Conservation (phyloP, 2,797 vertebrate genomes). For the Lycodopsis pacificus region DNA sequence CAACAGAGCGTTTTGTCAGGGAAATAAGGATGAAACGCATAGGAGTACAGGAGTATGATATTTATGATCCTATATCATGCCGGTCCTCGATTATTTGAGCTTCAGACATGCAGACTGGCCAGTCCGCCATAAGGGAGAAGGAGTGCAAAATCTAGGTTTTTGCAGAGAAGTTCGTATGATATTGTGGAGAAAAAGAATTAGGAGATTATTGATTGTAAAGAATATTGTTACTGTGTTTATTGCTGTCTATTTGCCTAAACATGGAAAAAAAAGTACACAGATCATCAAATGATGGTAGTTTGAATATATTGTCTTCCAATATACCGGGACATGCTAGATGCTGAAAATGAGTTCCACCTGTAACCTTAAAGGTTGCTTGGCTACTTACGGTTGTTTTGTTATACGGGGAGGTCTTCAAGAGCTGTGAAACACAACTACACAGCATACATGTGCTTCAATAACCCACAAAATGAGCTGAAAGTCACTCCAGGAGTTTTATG, state of each 20-base stretch:
- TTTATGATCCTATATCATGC: conserved; percentile 55
- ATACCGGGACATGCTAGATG: neutral
- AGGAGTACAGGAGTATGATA: conserved; percentile 13
- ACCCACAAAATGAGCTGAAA: neutral
- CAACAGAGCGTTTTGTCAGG: conserved; percentile 38
- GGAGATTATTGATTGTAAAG: neutral
- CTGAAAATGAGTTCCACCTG: neutral
- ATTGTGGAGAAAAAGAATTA: neutral
- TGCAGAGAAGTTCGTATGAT: neutral
- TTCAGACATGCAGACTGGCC: neutral
- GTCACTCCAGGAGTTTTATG: neutral
- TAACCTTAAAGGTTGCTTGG: neutral
- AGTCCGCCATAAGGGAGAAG: neutral
- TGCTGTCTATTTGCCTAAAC: neutral
- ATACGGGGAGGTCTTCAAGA: neutral
- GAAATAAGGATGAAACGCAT: conserved; percentile 44
- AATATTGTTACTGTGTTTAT: neutral
- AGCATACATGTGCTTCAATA: neutral
- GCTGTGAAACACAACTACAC: neutral
- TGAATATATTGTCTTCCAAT: neutral
- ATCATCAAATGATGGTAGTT: neutral
- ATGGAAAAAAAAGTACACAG: neutral
- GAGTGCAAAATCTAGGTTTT: neutral
- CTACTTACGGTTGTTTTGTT: neutral
- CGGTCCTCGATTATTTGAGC: conserved; percentile 16